These are phyloP conservation scores for Nerophis ophidion DNA, from an alignment of 2,113 vertebrate genomes.

Conservation along the genomic window DNA sequence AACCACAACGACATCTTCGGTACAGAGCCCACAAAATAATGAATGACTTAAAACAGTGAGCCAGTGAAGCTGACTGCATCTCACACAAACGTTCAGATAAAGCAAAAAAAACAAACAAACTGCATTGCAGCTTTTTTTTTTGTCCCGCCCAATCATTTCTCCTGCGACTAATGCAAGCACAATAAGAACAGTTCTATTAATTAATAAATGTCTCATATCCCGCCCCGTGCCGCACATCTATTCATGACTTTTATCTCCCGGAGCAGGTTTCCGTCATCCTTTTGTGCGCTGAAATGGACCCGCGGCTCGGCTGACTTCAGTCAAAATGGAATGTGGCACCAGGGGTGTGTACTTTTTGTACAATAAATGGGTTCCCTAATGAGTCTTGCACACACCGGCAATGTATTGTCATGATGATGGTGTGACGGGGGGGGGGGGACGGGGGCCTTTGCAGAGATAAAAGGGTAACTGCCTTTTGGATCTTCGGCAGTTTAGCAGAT, in stretches of 20 bases:
- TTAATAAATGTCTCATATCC: slow-evolving; percentile 5
- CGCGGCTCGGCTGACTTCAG: slow-evolving; percentile 15
- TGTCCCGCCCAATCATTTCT: neutral
- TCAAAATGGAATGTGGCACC: slow-evolving; percentile 28
- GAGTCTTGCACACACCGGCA: slow-evolving; percentile 33
- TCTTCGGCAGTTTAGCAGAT: neutral
- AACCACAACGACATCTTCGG: too few species aligned
- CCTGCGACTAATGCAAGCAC: slow-evolving; percentile 7
- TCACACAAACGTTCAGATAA: slow-evolving; percentile 60
- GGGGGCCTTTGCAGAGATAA: slow-evolving; percentile 16
- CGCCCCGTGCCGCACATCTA: neutral
- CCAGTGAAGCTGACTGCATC: slow-evolving; percentile 36
- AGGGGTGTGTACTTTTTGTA: slow-evolving; percentile 32
- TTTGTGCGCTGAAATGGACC: slow-evolving; percentile 32
- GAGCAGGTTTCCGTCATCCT: slow-evolving; percentile 23
- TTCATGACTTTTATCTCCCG: slow-evolving; percentile 3
- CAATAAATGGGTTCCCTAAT: slow-evolving; percentile 43
- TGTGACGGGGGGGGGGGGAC: neutral
- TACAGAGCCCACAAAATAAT: too few species aligned
- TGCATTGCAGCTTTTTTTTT: slow-evolving; percentile 34
- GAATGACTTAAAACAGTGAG: slow-evolving; percentile 45
- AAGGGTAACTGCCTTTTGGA: slow-evolving; percentile 5
- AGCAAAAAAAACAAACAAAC: slow-evolving; percentile 13
- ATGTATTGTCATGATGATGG: slow-evolving; percentile 33
- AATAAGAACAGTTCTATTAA: slow-evolving; percentile 8